Evolutionary conservation across 2,113 vertebrate genomes (phyloP).

Genomic region (Micronisus gabar): DNA sequence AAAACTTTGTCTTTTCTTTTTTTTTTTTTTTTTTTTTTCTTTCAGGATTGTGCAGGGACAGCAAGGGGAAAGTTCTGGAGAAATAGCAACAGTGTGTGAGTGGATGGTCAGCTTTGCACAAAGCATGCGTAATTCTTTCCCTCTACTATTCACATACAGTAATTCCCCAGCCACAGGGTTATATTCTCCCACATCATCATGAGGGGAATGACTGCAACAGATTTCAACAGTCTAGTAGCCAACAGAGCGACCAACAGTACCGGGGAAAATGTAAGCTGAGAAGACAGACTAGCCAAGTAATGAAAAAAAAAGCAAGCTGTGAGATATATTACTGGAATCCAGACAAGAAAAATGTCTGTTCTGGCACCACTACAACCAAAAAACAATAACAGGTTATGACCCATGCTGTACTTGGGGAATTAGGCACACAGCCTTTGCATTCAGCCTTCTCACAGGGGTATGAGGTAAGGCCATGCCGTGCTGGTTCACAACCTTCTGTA

Average conservation of each 20-base stretch:
- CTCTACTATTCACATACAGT: background rate
- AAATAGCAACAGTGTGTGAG: background rate
- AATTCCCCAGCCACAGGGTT: conserved; percentile 17
- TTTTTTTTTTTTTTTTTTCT: too few species aligned
- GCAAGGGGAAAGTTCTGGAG: conserved; percentile 20
- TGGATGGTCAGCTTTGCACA: background rate
- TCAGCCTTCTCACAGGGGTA: conserved; percentile 3
- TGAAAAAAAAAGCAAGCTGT: background rate
- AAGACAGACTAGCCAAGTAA: background rate
- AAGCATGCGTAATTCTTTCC: conserved; percentile 42
- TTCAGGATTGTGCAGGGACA: background rate
- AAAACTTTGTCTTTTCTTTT: background rate
- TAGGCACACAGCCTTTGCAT: background rate
- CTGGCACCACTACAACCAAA: conserved; percentile 27
- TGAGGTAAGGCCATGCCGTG: background rate
- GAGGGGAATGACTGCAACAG: conserved; percentile 12
- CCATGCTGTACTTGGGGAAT: background rate
- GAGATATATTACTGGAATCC: conserved; percentile 41
- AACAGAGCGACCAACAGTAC: accelerated
- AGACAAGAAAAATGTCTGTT: conserved; percentile 48
- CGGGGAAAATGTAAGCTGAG: conserved; percentile 24
- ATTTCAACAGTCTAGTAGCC: conserved; percentile 8
- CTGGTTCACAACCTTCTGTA: conserved; percentile 38
- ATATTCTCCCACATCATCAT: conserved; percentile 11
- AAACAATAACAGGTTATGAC: conserved; percentile 53